Evolutionary conservation across 2,888 invertebrate genomes (phyloP).

Genomic region (Siphlonurus alternatus): DNA sequence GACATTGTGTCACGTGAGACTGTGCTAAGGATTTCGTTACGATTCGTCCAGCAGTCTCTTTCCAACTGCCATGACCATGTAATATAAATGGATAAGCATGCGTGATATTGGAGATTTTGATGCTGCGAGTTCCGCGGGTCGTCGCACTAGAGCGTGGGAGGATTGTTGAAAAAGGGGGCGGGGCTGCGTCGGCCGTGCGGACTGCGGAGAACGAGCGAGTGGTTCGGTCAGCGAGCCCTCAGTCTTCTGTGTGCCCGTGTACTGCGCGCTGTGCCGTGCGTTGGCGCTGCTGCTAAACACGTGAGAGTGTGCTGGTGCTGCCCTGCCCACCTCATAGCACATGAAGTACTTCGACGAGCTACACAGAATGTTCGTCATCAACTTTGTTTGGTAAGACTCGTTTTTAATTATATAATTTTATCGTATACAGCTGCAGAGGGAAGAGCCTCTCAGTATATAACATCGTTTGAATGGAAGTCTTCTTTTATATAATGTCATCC

Average conservation of each 20-base stretch:
- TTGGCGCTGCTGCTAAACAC: neutral
- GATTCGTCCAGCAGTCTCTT: too few species aligned
- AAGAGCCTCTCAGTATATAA: too few species aligned
- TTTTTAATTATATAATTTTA: too few species aligned
- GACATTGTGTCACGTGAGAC: too few species aligned
- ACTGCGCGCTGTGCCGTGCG: neutral
- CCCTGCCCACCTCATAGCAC: neutral
- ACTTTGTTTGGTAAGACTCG: slow-evolving; percentile 12
- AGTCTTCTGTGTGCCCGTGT: neutral
- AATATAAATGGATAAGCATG: too few species aligned
- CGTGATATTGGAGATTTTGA: too few species aligned
- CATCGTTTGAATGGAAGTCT: too few species aligned
- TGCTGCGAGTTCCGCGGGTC: too few species aligned
- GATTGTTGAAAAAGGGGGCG: neutral
- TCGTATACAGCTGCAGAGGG: too few species aligned
- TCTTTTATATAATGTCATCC: too few species aligned
- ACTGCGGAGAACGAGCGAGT: neutral
- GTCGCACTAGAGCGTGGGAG: neutral
- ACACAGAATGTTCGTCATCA: slow-evolving; percentile 14
- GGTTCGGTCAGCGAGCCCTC: neutral
- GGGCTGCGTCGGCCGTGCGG: neutral
- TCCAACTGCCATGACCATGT: too few species aligned
- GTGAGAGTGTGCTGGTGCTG: neutral
- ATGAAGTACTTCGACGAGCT: slow-evolving; percentile 12
- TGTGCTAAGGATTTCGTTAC: too few species aligned